A percentile compares a stretch with the other conserved stretches of the same genome.
These are phyloP conservation scores for Etheostoma perlongum DNA, from an alignment of 2,797 vertebrate species.

Conservation along the genomic window DNA sequence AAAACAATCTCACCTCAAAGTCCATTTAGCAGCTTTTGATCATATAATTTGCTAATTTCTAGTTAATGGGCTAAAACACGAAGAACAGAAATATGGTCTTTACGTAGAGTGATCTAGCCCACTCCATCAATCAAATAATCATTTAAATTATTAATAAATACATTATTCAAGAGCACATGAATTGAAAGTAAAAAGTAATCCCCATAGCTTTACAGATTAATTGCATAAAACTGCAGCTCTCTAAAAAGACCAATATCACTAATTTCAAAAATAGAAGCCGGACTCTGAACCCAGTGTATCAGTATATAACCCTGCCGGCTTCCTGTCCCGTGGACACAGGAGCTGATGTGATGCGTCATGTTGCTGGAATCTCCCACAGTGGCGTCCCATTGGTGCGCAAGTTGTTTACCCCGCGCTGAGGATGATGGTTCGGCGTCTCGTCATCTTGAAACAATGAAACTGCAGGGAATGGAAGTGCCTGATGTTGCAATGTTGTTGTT, in stretches of 20 bases:
- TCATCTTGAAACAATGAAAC: slow-evolving; percentile 51
- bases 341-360: slow-evolving; percentile 55
- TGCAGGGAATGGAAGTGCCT: slow-evolving; percentile 76
- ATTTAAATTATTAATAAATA: background rate
- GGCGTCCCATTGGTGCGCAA: slow-evolving; percentile 36
- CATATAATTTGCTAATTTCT: background rate
- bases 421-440: slow-evolving; percentile 48
- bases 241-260: background rate
- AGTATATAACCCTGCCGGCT: slow-evolving; percentile 4
- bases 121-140: background rate
- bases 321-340: slow-evolving; percentile 28
- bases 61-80: background rate
- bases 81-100: background rate
- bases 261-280: background rate
- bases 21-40: too few relatives aligned
- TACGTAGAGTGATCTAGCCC: background rate
- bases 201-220: background rate
- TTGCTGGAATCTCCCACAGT: slow-evolving; percentile 54
- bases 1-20: too few relatives aligned
- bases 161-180: too few relatives aligned
- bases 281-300: background rate
- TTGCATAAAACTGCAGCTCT: too few relatives aligned
- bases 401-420: slow-evolving; percentile 48
- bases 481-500: slow-evolving; percentile 48
- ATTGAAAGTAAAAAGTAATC: background rate